Base-by-base conservation (phyloP, 2,113 vertebrate genomes). In the Macquaria australasica region DNA sequence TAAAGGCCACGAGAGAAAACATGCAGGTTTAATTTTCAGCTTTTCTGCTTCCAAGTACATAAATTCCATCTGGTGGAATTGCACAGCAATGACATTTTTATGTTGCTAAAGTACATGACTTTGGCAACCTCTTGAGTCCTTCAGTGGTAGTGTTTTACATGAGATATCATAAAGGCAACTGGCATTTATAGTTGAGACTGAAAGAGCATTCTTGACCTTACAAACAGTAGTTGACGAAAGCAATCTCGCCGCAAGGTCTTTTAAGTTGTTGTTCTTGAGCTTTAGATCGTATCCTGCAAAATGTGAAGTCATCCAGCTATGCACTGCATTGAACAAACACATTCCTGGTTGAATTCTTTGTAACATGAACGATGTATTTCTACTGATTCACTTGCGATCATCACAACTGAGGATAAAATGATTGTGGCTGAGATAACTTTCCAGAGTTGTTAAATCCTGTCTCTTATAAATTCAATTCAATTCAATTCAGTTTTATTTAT, bases 1-100 rank as follows among this genome's bases (percentile, higher is more conserved):
- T 45, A 48, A 63, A 73, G 82, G 80, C 56, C 53, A 51, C 20
- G 48, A 63, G 31, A 81, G 68, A 78, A 70, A 69, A 51, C 43
- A 70, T 12, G 50, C 34, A 25, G 25, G 9, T 39, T 86, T 88
- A 18, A 53, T 74, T 66, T 71, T 66, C 67, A 59, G 64, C 58
- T 79, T 62, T 50, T 56, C 62, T 70, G 62, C 21, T 77, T 77
- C 53, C 20, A 50, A 70, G 21, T 37, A 23, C 6, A 81, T 80
- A 48, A 73, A 83, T 77, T 80, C 62, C 20, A 74, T 55, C 10
- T 60, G 50, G 20, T 80, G 48, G 25, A 77, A 68, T 28, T 41
- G n/a, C 37, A 43, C 18, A 18, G 34, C 80, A 63, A 0, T 63
- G 45, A 64, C 81, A 73, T 53, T 55, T 76, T 80, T 56, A 50